phyloP scores from a whole-genome alignment of 2,797 vertebrate genomes.

The Halcyon smyrnensis region DNA sequence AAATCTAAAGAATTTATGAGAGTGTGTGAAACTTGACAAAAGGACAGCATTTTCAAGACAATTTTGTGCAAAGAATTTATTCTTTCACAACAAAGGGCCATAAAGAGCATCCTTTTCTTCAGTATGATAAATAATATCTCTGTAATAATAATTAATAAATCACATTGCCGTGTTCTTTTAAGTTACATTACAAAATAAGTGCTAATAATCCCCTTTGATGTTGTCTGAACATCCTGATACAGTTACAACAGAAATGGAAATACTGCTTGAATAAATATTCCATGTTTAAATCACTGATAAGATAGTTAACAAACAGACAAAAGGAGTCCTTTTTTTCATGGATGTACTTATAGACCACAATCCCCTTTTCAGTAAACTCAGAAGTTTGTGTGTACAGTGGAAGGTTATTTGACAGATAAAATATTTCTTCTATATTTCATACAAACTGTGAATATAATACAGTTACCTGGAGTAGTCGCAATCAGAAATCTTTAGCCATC shows the following conservation, averaged over 20 bases:
- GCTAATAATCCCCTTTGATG: constrained; percentile 7
- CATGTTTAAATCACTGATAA: constrained; percentile 4
- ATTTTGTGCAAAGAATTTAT: constrained; percentile 34
- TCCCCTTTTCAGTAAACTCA: neutral
- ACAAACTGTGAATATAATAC: neutral
- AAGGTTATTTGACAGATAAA: neutral
- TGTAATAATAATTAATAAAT: neutral
- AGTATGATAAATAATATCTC: neutral
- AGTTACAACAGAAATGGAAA: neutral
- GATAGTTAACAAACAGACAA: neutral
- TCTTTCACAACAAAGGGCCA: neutral
- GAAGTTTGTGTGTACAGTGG: neutral
- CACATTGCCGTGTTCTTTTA: neutral
- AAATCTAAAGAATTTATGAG: neutral
- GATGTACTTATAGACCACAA: neutral
- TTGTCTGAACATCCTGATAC: neutral
- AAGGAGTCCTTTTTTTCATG: neutral
- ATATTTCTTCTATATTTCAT: neutral
- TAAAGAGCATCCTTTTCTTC: neutral
- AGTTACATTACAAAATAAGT: constrained; percentile 1
- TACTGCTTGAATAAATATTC: neutral
- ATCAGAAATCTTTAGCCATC: neutral
- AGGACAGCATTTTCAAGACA: neutral
- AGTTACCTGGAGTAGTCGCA: neutral
- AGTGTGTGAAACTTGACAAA: neutral